Evolutionary conservation across 2,888 invertebrate genomes (phyloP).

Genomic region (Druceiella hillmani): DNA sequence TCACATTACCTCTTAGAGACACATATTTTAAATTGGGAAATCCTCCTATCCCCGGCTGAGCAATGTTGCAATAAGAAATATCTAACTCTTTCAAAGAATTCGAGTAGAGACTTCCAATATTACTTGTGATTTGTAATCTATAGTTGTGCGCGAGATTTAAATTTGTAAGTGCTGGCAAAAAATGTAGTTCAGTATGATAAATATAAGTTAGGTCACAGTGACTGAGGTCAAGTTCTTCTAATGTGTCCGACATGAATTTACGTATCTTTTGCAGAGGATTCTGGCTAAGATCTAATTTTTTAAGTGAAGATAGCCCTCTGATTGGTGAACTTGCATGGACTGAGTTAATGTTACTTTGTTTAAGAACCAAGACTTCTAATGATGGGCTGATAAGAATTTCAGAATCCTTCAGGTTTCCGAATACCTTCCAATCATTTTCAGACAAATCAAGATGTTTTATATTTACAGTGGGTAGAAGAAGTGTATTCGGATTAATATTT

Average conservation of each 20-base stretch:
- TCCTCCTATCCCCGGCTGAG: conserved; percentile 53
- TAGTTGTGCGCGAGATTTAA: conserved; percentile 60
- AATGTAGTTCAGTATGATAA: conserved; percentile 48
- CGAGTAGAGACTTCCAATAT: conserved; percentile 40
- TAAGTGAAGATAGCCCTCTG: conserved; percentile 47
- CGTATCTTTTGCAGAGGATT: conserved; percentile 48
- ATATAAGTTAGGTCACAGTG: conserved; percentile 51
- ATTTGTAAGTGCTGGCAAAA: conserved; percentile 53
- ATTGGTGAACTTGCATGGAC: conserved; percentile 48
- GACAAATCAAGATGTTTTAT: conserved; percentile 59
- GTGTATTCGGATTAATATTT: conserved; percentile 49
- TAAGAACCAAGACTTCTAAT: conserved; percentile 54
- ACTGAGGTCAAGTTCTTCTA: conserved; percentile 53
- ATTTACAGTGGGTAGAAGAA: conserved; percentile 43
- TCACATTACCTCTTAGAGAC: conserved; percentile 58
- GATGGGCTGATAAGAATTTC: conserved; percentile 54
- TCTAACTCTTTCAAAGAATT: conserved; percentile 52
- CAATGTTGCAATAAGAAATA: conserved; percentile 57
- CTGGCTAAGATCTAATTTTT: conserved; percentile 46
- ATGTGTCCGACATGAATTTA: conserved; percentile 43
- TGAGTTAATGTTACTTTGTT: conserved; percentile 55
- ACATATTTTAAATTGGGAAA: conserved; percentile 56
- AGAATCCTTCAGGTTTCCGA: conserved; percentile 44
- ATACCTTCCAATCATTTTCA: conserved; percentile 52
- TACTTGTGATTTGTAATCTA: conserved; percentile 43